These are phyloP conservation scores for Plemyria rubiginata DNA, from an alignment of 2,888 invertebrate genomes.

Conservation along the genomic window DNA sequence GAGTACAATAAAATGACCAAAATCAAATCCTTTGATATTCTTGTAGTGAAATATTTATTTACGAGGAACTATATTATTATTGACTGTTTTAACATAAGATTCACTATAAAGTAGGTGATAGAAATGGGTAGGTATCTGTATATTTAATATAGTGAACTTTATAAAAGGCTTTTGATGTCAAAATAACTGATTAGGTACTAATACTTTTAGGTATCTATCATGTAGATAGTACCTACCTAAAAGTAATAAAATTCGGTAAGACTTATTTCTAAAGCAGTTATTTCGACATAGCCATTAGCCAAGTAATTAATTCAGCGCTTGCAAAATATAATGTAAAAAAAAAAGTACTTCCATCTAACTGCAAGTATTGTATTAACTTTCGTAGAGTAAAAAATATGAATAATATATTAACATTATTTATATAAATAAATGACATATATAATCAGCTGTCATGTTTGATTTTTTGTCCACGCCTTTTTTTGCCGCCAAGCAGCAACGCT, in stretches of 20 bases:
- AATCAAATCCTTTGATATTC: slow-evolving; percentile 41
- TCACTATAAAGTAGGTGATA: slow-evolving; percentile 35
- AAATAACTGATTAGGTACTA: slow-evolving; percentile 4
- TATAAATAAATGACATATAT: slow-evolving; percentile 74
- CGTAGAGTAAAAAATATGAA: slow-evolving; percentile 52
- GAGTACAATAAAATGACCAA: slow-evolving; percentile 79
- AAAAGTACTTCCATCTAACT: slow-evolving; percentile 53
- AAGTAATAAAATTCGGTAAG: not conserved
- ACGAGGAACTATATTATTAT: slow-evolving; percentile 50
- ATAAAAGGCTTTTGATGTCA: slow-evolving; percentile 21
- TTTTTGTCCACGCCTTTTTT: too few species aligned
- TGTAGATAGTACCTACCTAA: not conserved
- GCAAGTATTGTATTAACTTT: slow-evolving; percentile 51
- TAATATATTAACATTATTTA: slow-evolving; percentile 56
- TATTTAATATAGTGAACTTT: slow-evolving; percentile 21
- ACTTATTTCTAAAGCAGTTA: not conserved
- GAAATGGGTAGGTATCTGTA: too few species aligned
- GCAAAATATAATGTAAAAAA: slow-evolving; percentile 19
- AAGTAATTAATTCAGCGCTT: slow-evolving; percentile 35
- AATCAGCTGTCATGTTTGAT: slow-evolving; percentile 63
- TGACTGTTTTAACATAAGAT: slow-evolving; percentile 51
- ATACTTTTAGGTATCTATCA: too few species aligned
- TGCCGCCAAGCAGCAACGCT: too few species aligned
- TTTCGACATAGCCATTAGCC: slow-evolving; percentile 7
- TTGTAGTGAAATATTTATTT: slow-evolving; percentile 42